Evolutionary conservation across 2,888 invertebrate species (phyloP).

Genomic region (Geotrupes spiniger): DNA sequence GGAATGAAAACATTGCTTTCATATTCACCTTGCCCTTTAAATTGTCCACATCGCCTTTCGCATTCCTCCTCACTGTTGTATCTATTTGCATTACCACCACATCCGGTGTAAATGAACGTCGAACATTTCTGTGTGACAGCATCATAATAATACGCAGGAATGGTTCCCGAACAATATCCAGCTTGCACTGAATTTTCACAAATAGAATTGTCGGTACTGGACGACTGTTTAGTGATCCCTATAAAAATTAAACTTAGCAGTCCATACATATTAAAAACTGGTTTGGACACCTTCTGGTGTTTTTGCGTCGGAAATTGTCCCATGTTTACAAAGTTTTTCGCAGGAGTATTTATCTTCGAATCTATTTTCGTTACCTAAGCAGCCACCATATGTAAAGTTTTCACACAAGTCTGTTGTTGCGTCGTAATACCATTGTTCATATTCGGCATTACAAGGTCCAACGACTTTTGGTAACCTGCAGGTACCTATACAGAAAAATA

Average conservation of each 20-base stretch:
- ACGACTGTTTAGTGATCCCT: not conserved
- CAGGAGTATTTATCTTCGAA: conserved; percentile 63
- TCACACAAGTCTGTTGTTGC: conserved; percentile 63
- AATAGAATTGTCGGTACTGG: conserved; percentile 31
- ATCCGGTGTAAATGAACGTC: conserved; percentile 68
- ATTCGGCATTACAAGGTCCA: conserved; percentile 67
- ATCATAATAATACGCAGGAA: conserved; percentile 75
- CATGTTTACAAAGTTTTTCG: conserved; percentile 55
- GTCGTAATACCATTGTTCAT: conserved; percentile 73
- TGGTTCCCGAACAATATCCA: conserved; percentile 66
- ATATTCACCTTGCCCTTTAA: conserved; percentile 63
- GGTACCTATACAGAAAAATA: conserved; percentile 53
- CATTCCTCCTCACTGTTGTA: conserved; percentile 75
- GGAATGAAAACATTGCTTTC: no score
- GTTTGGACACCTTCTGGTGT: conserved; percentile 31
- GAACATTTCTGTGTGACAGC: conserved; percentile 55
- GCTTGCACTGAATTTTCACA: conserved; percentile 63
- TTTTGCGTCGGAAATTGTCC: conserved; percentile 32
- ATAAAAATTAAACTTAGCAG: not conserved
- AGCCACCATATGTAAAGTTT: conserved; percentile 83
- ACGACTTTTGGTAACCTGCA: conserved; percentile 65
- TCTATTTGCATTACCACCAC: conserved; percentile 72
- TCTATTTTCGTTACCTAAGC: conserved; percentile 86
- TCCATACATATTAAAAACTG: not conserved
- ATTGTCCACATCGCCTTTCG: conserved; percentile 72